Evolutionary conservation across 2,113 vertebrate genomes (phyloP), one percentile per base, ranked within the genome.

Genomic region (Alces alces): DNA sequence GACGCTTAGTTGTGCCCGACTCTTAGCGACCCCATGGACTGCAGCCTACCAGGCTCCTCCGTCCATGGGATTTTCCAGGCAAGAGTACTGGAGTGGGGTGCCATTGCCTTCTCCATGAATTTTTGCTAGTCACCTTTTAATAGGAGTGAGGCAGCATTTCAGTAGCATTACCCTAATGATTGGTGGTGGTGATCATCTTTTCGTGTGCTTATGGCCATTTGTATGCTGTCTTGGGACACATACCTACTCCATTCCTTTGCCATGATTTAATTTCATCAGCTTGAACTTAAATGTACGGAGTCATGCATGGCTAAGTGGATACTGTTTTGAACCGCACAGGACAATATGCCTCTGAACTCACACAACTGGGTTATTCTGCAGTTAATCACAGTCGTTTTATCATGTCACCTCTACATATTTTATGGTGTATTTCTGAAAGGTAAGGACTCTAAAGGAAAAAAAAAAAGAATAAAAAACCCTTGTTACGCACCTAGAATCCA

Each of bases 241-340:
- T 10, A 27, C 47, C 73, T 58, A 1, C n/a, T 92, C 57, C 47
- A 25, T 8, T 52, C 17, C 27, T 70, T 57, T 80, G 70, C 14
- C 16, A 21, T 64, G 8, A 79, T 64, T 79, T 86, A 15, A 30
- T 36, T 66, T n/a, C 6, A 28, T 52, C 66, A 45, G 73, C 36
- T 89, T 70, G 23, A 76, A 84, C 30, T 30, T 21, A 9, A 91
- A 30, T 8, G 66, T 23, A 25, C 16, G n/a, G n/a, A 16, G 61
- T 47, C 11, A 6, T 45, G 0, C 9, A 27, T 50, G 36, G 57
- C 78, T 50, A 4, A 2, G 30, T 8, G 86, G 52, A 23, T 30
- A 4, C n/a, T 2, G 0, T 10, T 3, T n/a, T 25, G 21, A 66
- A 21, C 23, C 3, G 7, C 21, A 0, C 39, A 4, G 28, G 19